phyloP scores from a whole-genome alignment of 2,888 invertebrate species.

The Magallana nippona region DNA sequence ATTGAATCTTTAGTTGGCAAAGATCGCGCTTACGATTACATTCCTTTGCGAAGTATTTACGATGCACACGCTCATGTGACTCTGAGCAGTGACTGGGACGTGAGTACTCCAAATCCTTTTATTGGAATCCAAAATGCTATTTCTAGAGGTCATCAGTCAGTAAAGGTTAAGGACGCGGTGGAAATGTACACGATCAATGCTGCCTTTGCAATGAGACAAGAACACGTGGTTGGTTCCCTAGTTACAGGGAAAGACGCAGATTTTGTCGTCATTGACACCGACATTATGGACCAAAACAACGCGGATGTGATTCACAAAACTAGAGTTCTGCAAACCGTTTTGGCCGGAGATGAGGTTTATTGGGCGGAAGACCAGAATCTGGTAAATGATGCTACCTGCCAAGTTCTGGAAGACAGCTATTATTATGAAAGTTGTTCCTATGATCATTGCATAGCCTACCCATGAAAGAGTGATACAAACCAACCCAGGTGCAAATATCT shows the following conservation, averaged over 20 bases:
- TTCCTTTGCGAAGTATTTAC: constrained; percentile 48
- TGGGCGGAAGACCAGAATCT: background rate
- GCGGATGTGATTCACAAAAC: constrained; percentile 26
- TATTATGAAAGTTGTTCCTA: background rate
- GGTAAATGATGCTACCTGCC: background rate
- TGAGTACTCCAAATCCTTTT: constrained; percentile 53
- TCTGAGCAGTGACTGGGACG: constrained; percentile 57
- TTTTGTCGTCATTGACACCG: constrained; percentile 41
- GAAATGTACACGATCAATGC: constrained; percentile 49
- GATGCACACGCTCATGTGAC: constrained; percentile 47
- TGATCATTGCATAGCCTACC: too few relatives aligned
- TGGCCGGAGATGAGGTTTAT: constrained; percentile 39
- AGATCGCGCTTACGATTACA: constrained; percentile 33
- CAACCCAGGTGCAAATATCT: too few relatives aligned
- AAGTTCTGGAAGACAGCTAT: background rate
- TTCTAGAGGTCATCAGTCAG: constrained; percentile 41
- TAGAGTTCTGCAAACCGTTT: constrained; percentile 37
- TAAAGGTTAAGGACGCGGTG: constrained; percentile 43
- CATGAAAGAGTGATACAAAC: too few relatives aligned
- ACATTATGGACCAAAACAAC: constrained; percentile 27
- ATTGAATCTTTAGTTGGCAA: constrained; percentile 45
- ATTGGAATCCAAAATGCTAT: constrained; percentile 44
- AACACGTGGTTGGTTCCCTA: constrained; percentile 41
- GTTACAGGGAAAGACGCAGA: constrained; percentile 43
- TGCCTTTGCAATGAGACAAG: constrained; percentile 49